Base-by-base conservation (phyloP, 1,140 invertebrate genomes). In the Drosophila kepulauana region DNA sequence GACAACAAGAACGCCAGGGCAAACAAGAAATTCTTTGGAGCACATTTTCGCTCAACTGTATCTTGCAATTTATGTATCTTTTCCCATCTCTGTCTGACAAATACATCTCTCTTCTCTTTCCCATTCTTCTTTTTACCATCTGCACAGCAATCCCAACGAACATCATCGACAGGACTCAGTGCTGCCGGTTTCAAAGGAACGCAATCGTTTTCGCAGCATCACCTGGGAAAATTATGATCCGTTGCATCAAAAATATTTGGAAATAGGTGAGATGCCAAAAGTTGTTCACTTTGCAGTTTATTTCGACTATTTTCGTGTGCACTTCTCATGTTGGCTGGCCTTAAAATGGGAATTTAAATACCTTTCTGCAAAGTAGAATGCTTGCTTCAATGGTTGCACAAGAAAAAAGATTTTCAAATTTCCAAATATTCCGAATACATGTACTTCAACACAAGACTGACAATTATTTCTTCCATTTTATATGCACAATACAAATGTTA, bases 161-260 rank as follows among this genome's bases (percentile, higher is more conserved):
- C 95, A 96, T 71, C 95, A 97, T 79, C 95, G 95, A 63, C 96
- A 96, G 79, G 95, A 96, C 73, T 94, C 95, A 1, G 93, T 95
- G 20, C 93, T 97, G 48, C 95, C 96, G 1, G 95, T 95, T 67
- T 97, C 95, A 51, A 96, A 95, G 85, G 97, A 97, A 92, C 94
- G 95, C 46, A 97, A 97, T 92, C 94, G 97, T 56, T 98, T 97
- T 91, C 95, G 96, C 59, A 96, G 95, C 58, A 95, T 97, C 67
- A 94, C 95, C 1, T 99, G 98, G 98, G 97, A 98, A 74, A 96
- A 97, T 85, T 98, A 98, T 92, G 97, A 98, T 91, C 96, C 96
- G 1, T 94, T 97, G 13, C 97, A 98, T 93, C 97, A 98, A 87
- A 97, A 98, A 91, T 98, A 98, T 93, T 94, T 98, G 74, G 97